Base-by-base conservation (phyloP, 2,113 vertebrate species). In the Craseonycteris thonglongyai region DNA sequence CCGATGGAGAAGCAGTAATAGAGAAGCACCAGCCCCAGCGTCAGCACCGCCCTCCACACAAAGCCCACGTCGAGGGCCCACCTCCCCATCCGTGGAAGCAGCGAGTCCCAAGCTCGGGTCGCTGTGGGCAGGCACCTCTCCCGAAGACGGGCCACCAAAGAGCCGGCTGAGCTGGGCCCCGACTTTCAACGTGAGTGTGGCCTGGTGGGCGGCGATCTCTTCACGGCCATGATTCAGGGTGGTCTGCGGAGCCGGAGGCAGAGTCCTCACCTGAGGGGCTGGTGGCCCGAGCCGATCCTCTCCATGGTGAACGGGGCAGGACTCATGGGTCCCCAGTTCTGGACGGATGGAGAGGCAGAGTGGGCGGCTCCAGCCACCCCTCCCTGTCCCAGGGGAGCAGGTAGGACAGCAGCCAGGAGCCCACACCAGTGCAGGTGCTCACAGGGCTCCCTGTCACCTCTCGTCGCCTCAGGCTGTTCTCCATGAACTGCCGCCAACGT, bases 1-100 rank as follows among this genome's bases (percentile, higher is more conserved):
- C 99, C 99, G 18, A 99, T 99, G 63, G 99, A 99, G 98, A 99
- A 99, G 95, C 98, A 97, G 94, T 99, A 99, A 90, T 99, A 99
- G n/a, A 99, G 98, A 6, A 99, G 98, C 54, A 99, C 98, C 75
- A 99, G 98, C 75, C 98, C 98, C 54, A 99, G 91, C 0, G 98
- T 98, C 96, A 98, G 90, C 42, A 98, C n/a, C 0, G 96, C 98
- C 97, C 98, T 97, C 97, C 98, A 99, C n/a, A 98, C 24, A 95
- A 98, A 97, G 92, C 96, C 96, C 92, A 93, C 49, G 74, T 96
- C 96, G 0, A 95, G 65, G 75, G 81, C 69, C 89, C 95, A 92
- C 91, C 93, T 59, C 94, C 96, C 97, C 97, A 97, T 97, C 90
- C 38, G 93, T 10, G 78, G 93, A 12, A 21, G 24, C 33, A 35